A percentile compares a stretch with the other conserved stretches of the same genome.
phyloP scores from a whole-genome alignment of 2,797 vertebrate species.

The Antennarius maculatus region DNA sequence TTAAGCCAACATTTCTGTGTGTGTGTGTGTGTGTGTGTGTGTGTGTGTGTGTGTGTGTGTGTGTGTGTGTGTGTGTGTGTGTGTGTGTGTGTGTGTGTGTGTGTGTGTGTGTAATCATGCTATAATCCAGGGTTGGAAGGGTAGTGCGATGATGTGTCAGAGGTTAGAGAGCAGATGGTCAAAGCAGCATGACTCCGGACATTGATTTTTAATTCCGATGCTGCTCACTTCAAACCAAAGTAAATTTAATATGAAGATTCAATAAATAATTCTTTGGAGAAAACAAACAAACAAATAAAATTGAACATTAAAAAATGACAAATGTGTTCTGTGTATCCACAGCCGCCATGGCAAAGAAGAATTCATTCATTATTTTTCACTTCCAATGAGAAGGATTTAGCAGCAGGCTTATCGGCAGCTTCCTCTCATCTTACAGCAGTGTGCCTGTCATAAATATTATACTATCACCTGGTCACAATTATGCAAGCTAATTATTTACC shows the following conservation, averaged over 20 bases:
- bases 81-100: slow-evolving; percentile 2
- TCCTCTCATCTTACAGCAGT: no score
- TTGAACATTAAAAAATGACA: neutral
- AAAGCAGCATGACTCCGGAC: slow-evolving; percentile 47
- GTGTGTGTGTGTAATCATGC: slow-evolving; percentile 30
- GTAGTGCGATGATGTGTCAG: slow-evolving; percentile 33
- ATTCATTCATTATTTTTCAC: no score
- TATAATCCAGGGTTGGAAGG: slow-evolving; percentile 62
- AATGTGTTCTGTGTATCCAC: no score
- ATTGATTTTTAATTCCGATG: slow-evolving; percentile 37
- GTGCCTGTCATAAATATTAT: no score
- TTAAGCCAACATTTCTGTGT: slow-evolving; percentile 7
- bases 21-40: no score
- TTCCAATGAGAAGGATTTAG: no score
- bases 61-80: neutral
- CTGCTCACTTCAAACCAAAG: slow-evolving; percentile 29
- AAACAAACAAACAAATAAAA: neutral
- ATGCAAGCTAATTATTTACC: no score
- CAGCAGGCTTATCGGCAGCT: no score
- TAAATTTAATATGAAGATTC: neutral
- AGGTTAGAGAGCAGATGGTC: slow-evolving; percentile 66
- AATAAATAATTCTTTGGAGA: neutral
- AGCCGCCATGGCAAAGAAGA: no score
- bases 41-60: no score
- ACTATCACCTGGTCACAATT: no score